Evolutionary conservation across 2,888 invertebrate genomes (phyloP), one percentile per base, ranked within the genome.

Genomic region (Branchipolynoe longqiensis): DNA sequence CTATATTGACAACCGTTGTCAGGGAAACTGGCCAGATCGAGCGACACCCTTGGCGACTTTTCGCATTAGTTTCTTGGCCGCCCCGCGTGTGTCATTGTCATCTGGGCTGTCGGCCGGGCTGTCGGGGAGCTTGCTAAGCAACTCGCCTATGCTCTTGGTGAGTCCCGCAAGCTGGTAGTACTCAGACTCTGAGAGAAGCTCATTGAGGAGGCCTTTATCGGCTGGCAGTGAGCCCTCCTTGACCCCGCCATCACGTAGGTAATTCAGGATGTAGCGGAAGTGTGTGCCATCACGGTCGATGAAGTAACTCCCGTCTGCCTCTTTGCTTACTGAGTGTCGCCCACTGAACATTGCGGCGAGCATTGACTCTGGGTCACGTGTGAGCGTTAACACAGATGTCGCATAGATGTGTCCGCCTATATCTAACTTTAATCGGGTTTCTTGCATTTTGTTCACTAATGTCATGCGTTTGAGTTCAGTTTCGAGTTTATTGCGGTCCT

Each of bases 181-280:
- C 59, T 90, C 88, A 0, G 90, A 90, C 62, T 91, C 91, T 28
- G 88, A 87, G 33, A 88, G 74, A 4, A 90, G 74, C 81, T 91
- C 90, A 31, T 86, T 86, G 4, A 91, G 81, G n/a, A 90, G 69
- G 59, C 83, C 85, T 3, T 22, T 33, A 14, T 88, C 87, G 0
- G 82, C 54, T n/a, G 89, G 88, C n/a, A 90, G 40, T 3, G 86
- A 83, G 1, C 87, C 86, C 14, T 86, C 84, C 0, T 88, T 58
- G 14, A 91, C 87, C 38, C 91, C 91, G 31, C 92, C 92, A 86
- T 92, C 92, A n/a, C 92, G 88, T 78, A 92, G 87, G 87, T 91
- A 92, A 85, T 92, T 92, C 87, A 92, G 87, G 81, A 92, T 91
- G 85, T 91, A 90, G 14, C 92, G 90, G 87, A 91, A 91, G 74